These are phyloP conservation scores for Carduelis carduelis DNA, from an alignment of 2,797 vertebrate species.

Conservation along the genomic window DNA sequence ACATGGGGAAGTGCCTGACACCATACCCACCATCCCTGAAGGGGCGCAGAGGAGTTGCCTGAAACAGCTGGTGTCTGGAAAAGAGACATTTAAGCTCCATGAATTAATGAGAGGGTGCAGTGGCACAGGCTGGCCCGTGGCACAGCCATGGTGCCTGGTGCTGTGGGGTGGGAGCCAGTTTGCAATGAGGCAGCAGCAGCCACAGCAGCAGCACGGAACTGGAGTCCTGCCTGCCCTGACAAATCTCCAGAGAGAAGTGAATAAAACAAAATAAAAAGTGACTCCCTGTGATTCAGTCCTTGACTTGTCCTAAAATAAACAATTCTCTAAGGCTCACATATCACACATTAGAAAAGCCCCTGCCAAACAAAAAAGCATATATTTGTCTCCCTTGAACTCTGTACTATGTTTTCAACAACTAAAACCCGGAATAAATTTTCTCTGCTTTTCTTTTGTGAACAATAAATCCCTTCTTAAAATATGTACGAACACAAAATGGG, in stretches of 20 bases:
- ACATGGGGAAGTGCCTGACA: fast-evolving
- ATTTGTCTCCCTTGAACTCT: background rate
- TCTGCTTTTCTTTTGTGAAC: background rate
- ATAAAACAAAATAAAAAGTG: background rate
- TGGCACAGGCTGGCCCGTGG: background rate
- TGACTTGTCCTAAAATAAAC: constrained; percentile 1
- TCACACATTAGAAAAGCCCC: background rate
- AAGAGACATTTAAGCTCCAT: background rate
- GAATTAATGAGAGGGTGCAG: background rate
- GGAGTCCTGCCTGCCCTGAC: background rate
- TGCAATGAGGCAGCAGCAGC: background rate
- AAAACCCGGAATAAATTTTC: background rate
- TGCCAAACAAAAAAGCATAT: fast-evolving
- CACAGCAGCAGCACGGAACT: background rate
- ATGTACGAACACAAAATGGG: background rate
- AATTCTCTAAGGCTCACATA: background rate
- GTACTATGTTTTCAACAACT: background rate
- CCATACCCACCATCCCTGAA: fast-evolving
- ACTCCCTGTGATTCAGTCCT: background rate
- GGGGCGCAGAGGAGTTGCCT: background rate
- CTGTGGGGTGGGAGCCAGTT: background rate
- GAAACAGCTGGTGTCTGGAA: background rate
- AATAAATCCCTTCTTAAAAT: background rate
- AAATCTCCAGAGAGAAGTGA: background rate
- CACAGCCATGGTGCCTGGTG: fast-evolving